Evolutionary conservation across 2,797 vertebrate species (phyloP), one percentile per base, ranked within the genome.

Genomic region (Neosalanx taihuensis): DNA sequence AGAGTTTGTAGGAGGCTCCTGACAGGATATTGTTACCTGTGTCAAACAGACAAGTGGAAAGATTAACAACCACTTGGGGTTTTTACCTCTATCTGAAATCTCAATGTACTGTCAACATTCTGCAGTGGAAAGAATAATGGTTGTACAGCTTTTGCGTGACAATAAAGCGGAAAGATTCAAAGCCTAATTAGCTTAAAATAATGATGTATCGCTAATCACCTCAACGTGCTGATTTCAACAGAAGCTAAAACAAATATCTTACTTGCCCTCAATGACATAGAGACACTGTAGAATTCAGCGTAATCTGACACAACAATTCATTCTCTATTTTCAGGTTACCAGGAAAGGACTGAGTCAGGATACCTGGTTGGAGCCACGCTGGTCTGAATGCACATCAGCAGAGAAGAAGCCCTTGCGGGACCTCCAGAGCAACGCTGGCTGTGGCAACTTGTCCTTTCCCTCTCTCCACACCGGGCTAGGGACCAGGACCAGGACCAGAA

Each of bases 1-100:
- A 74, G 79, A 82, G 74, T 77, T 90, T 79, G 79, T 79, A 78
- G 80, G 88, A 82, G 75, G 77, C 73, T 37, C 74, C 79, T 76
- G 82, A 83, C 81, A 33, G 86, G 85, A 79, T 92, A 87, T 80
- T 68, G 85, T 92, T 92, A 91, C 90, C 78, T 80, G 79, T 90
- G 82, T 67, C 6, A 82, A 83, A 72, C 80, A 81, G 76, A 86
- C 84, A 80, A 81, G 83, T 75, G 76, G 76, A 87, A 85, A 80
- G 79, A 89, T 85, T 81, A 83, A 84, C 69, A 72, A 72, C 69
- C 61, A 64, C 33, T 64, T 64, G 6, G 30, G 17, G 20, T 31
- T 17, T 46, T 56, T n/a, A 56, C 51, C 51, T n/a, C 1, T 1
- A 46, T 46, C 63, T 64, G 63, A 64, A 41, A 4, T 64, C n/a